Percentiles rank a stretch among this genome's conserved stretches.
phyloP scores from a whole-genome alignment of 1,140 invertebrate species.

The Drosophila orosa region DNA sequence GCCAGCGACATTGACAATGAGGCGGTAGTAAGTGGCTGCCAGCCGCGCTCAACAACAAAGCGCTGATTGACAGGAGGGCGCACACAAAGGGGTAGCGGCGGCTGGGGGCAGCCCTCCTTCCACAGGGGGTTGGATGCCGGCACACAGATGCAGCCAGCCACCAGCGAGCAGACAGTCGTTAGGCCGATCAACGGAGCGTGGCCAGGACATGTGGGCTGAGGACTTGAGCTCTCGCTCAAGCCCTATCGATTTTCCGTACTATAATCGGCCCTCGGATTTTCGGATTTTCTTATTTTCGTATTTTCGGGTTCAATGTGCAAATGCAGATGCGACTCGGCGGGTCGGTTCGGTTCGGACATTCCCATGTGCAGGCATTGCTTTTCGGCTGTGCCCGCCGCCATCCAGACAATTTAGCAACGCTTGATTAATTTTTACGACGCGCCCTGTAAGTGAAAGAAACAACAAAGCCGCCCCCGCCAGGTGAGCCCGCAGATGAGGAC shows the following conservation, averaged over 20 bases:
- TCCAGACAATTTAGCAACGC: slow-evolving; percentile 76
- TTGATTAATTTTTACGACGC: slow-evolving; percentile 75
- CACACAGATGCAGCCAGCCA: slow-evolving; percentile 8
- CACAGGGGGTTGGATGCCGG: slow-evolving; percentile 7
- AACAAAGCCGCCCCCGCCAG: slow-evolving; percentile 34
- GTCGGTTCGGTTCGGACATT: slow-evolving; percentile 12
- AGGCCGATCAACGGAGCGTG: slow-evolving; percentile 70
- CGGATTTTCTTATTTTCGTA: not conserved
- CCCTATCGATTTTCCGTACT: slow-evolving; percentile 62
- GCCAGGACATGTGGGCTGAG: slow-evolving; percentile 68
- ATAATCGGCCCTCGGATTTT: slow-evolving; percentile 17
- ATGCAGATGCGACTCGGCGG: slow-evolving; percentile 56
- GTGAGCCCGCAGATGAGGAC: slow-evolving; percentile 26
- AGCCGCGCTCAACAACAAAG: slow-evolving; percentile 66
- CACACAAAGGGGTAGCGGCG: slow-evolving; percentile 10
- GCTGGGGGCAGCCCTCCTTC: not conserved
- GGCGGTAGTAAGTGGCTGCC: slow-evolving; percentile 77
- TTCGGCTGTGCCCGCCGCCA: slow-evolving; percentile 25
- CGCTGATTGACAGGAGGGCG: slow-evolving; percentile 75
- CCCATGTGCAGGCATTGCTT: slow-evolving; percentile 36
- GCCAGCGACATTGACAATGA: slow-evolving; percentile 75
- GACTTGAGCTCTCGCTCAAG: slow-evolving; percentile 30
- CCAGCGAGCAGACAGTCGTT: slow-evolving; percentile 56
- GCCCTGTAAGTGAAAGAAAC: slow-evolving; percentile 47
- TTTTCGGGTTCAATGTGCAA: slow-evolving; percentile 40